Base-by-base conservation (phyloP, 2,797 vertebrate genomes). In the Huso huso region DNA sequence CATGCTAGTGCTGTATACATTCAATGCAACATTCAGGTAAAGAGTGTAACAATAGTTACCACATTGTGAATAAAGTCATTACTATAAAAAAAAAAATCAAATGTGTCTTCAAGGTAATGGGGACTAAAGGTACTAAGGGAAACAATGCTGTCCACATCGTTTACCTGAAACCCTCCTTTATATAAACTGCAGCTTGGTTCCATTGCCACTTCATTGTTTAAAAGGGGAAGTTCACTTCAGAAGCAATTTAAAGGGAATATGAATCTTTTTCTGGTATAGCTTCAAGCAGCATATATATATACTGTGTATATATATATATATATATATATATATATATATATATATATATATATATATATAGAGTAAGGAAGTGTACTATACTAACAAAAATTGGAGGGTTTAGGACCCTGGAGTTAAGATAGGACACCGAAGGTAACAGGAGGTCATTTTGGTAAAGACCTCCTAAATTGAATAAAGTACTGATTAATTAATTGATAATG, bases 31-130 rank as follows among this genome's bases (percentile, higher is more conserved):
- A 53, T 8, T 61, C 3, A 18, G 9, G 8, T 9, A 64, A 15
- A 51, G 63, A 64, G 49, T 37, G n/a, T 64, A 23, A 23, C 23
- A 23, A 3, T 23, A 23, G 23, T 23, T 3, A 37, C 23, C 23
- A 37, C 50, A 49, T 37, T 64, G 11, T 60, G 11, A 65, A 62
- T 62, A 62, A 64, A 58, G 23, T 63, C 15, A 60, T 61, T 53
- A 65, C 6, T 3, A 48, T 61, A 15, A 57, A 7, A 11, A 65
- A 55, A 11, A 51, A 6, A 18, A 18, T 18, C 15, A 6, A 58
- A 4, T 12, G 61, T 60, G 49, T 66, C 65, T 51, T 65, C 37
- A 8, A 9, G 18, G 6, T 37, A 7, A n/a, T 50, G 0, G 12
- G 51, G 58, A 58, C 12, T 63, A n/a, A 64, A n/a, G 48, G 15